Evolutionary conservation across 2,113 vertebrate genomes (phyloP), one percentile per base, ranked within the genome.

Genomic region (Tetrao urogallus): DNA sequence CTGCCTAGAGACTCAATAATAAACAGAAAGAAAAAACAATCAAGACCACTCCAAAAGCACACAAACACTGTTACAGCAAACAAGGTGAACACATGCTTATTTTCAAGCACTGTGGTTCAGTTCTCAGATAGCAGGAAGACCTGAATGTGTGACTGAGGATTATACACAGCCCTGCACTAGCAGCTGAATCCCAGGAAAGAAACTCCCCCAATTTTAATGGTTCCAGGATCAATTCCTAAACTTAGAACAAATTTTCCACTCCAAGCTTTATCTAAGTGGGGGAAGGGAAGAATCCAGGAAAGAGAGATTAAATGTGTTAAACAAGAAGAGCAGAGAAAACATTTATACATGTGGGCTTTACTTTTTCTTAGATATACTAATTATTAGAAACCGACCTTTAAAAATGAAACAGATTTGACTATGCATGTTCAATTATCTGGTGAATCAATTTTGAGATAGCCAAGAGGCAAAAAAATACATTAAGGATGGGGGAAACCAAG

Each of bases 261-360:
- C 66, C 1, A 3, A 16, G 3, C 64, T 79, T 69, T 48, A 70
- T 18, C 40, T 73, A 76, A 52, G 0, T 22, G 13, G 3, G 3
- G 15, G 27, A 73, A 27, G 5, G 6, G 38, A 77, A 58, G 20
- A 88, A 67, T 45, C n/a, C 13, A 83, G 15, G 4, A 72, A 77
- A 50, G 48, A 70, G 10, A 76, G 15, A n/a, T 14, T 2, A 22
- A 77, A 63, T 21, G 57, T 3, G 38, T 15, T 27, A 63, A 83
- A 63, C 4, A 38, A 65, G 60, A 76, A 43, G 5, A 74, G 7
- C 21, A 13, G 61, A 81, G 20, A 54, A 11, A 4, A 73, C 2
- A 21, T n/a, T 58, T 83, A 66, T 50, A 40, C 4, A 42, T 34
- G 28, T 1, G 4, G 10, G 3, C 24, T 87, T 69, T 36, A 45